A percentile compares a stretch with the other conserved stretches of the same genome.
Evolutionary conservation across 92 coral and sea anemone genomes (phyloP).

Genomic region (Palythoa caribaeorum): DNA sequence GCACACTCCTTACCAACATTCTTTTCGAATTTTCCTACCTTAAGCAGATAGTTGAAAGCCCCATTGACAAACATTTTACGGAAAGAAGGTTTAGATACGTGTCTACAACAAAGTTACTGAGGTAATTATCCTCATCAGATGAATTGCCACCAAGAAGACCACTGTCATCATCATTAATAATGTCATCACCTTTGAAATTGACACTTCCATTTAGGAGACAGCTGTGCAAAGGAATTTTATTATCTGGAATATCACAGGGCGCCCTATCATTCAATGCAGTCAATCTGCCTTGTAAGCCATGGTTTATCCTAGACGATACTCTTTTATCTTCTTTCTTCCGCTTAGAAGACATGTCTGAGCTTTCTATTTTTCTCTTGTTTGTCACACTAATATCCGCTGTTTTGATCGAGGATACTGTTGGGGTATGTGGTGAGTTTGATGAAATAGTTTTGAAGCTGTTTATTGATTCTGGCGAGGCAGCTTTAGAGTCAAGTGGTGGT

Average conservation of each 20-base stretch:
- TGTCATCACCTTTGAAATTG: slow-evolving; percentile 5
- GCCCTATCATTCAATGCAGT: slow-evolving; percentile 36
- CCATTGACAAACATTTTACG: not conserved
- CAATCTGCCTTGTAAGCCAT: slow-evolving; percentile 32
- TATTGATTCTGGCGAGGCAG: slow-evolving; percentile 37
- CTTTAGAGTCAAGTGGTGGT: slow-evolving; percentile 32
- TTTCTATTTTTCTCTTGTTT: slow-evolving; percentile 51
- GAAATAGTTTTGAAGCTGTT: slow-evolving; percentile 30
- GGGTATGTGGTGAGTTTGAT: slow-evolving; percentile 38
- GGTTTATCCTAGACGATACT: slow-evolving; percentile 44
- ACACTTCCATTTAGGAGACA: slow-evolving; percentile 5
- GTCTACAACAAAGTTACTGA: slow-evolving; percentile 12
- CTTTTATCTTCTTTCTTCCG: slow-evolving; percentile 47
- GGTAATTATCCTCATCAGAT: slow-evolving; percentile 7
- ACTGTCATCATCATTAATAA: not conserved
- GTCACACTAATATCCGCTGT: slow-evolving; percentile 30
- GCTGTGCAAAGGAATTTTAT: slow-evolving; percentile 9
- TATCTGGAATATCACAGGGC: not conserved
- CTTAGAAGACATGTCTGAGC: slow-evolving; percentile 34
- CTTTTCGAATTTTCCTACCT: slow-evolving; percentile 1
- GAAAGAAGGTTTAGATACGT: slow-evolving; percentile 10
- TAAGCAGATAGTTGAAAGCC: not conserved
- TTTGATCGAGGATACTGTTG: slow-evolving; percentile 15
- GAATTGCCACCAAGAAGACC: slow-evolving; percentile 20
- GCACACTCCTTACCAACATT: slow-evolving; percentile 12